Conservation (phyloP, 2,797 vertebrate genomes). For the Parauchenoglanis punctatus region DNA sequence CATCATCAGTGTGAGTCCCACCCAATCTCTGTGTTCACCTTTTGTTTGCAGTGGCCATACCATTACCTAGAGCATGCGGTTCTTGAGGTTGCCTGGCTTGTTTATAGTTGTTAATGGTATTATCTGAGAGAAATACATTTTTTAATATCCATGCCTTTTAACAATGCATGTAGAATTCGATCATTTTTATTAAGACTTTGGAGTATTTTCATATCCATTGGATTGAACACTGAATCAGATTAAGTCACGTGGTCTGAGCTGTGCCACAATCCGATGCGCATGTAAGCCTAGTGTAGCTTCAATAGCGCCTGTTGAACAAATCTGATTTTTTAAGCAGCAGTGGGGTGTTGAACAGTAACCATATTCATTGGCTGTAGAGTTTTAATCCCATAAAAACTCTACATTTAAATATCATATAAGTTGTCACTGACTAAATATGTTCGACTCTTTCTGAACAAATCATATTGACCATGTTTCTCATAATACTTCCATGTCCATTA, state of each 20-base stretch:
- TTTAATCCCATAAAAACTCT: not conserved
- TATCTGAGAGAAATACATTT: not conserved
- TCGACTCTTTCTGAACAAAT: not conserved
- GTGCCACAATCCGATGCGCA: not conserved
- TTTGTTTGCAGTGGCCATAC: not conserved
- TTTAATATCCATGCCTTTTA: not conserved
- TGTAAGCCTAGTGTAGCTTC: not conserved
- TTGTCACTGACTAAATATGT: not conserved
- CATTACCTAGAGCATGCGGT: not conserved
- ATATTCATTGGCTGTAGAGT: not conserved
- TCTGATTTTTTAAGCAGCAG: not conserved
- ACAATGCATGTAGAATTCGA: not conserved
- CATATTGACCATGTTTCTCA: not conserved
- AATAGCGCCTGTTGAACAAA: not conserved
- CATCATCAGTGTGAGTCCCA: slow-evolving; percentile 23
- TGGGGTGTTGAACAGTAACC: not conserved
- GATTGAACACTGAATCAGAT: not conserved
- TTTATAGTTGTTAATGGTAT: not conserved
- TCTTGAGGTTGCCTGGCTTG: not conserved
- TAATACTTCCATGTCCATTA: not conserved
- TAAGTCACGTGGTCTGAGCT: not conserved
- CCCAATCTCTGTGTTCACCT: not conserved
- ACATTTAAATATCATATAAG: not conserved
- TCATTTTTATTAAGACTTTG: not conserved
- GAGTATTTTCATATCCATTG: not conserved